These are phyloP conservation scores for Hesperia comma DNA, from an alignment of 2,888 invertebrate genomes.

Conservation along the genomic window DNA sequence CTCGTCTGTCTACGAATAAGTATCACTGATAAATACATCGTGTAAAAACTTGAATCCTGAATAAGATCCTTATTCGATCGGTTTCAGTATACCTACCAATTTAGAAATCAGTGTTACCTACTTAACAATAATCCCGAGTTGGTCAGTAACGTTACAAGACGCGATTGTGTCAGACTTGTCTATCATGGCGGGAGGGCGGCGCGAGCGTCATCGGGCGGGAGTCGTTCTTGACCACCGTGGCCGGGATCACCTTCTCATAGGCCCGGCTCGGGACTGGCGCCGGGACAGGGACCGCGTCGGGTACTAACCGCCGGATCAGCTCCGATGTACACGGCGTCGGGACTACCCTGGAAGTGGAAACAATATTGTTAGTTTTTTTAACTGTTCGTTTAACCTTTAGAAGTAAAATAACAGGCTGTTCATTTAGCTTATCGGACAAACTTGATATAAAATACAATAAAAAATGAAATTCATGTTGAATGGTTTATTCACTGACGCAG, in stretches of 20 bases:
- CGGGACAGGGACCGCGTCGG: conserved; percentile 85
- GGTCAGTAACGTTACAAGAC: not conserved
- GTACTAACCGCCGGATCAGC: conserved; percentile 86
- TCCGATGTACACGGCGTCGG: conserved; percentile 88
- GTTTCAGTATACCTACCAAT: not conserved
- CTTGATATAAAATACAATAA: too few species aligned
- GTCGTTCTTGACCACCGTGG: conserved; percentile 52
- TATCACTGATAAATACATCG: too few species aligned
- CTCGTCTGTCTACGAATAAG: too few species aligned
- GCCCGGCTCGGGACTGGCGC: conserved; percentile 25
- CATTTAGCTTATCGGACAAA: too few species aligned
- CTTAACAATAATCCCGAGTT: not conserved
- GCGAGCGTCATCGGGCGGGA: conserved; percentile 68
- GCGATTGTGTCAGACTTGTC: conserved; percentile 56
- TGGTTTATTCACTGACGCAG: too few species aligned
- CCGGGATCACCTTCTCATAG: conserved; percentile 19
- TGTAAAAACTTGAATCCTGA: too few species aligned
- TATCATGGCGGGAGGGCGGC: conserved; percentile 71
- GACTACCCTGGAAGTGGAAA: conserved; percentile 84
- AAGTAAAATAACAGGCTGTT: too few species aligned
- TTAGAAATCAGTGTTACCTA: not conserved
- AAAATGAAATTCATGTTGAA: too few species aligned
- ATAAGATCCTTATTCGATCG: not conserved
- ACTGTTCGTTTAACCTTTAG: too few species aligned
- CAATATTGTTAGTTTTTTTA: not conserved